Conservation (phyloP, 2,113 vertebrate genomes). For the Sprattus sprattus region DNA sequence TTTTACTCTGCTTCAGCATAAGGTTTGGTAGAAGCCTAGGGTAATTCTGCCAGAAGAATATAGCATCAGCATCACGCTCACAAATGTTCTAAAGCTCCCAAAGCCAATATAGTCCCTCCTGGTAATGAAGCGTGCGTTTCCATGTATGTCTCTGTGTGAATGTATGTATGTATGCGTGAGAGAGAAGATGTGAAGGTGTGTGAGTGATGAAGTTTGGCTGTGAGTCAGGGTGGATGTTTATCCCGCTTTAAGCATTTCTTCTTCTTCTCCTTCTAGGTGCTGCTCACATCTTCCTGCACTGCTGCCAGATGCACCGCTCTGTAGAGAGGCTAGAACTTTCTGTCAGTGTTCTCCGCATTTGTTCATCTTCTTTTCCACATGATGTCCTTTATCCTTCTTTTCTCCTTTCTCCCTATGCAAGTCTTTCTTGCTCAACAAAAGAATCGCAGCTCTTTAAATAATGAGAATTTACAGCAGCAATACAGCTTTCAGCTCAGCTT, state of each 20-base stretch:
- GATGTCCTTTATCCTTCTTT: background rate
- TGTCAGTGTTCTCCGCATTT: background rate
- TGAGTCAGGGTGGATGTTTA: background rate
- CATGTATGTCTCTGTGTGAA: background rate
- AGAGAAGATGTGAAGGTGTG: background rate
- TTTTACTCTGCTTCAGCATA: background rate
- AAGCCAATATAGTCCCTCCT: background rate
- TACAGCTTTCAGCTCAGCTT: slow-evolving; percentile 31
- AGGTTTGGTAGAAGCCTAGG: background rate
- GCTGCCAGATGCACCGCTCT: background rate
- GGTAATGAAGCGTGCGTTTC: background rate
- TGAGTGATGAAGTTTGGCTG: background rate
- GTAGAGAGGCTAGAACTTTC: background rate
- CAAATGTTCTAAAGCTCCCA: background rate
- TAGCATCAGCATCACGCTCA: background rate
- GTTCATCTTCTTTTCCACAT: slow-evolving; percentile 4
- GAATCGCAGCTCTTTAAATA: slow-evolving; percentile 37
- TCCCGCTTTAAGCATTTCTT: background rate
- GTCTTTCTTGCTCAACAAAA: slow-evolving; percentile 5
- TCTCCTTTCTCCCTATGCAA: background rate
- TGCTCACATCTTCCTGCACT: background rate
- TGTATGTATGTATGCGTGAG: background rate
- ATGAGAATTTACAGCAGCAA: slow-evolving; percentile 38
- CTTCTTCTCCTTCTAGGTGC: slow-evolving; percentile 7
- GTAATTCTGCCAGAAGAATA: background rate